A percentile compares a stretch with the other conserved stretches of the same genome.
Evolutionary conservation across 2,113 vertebrate species (phyloP).

Genomic region (Benitochromis conjunctus): DNA sequence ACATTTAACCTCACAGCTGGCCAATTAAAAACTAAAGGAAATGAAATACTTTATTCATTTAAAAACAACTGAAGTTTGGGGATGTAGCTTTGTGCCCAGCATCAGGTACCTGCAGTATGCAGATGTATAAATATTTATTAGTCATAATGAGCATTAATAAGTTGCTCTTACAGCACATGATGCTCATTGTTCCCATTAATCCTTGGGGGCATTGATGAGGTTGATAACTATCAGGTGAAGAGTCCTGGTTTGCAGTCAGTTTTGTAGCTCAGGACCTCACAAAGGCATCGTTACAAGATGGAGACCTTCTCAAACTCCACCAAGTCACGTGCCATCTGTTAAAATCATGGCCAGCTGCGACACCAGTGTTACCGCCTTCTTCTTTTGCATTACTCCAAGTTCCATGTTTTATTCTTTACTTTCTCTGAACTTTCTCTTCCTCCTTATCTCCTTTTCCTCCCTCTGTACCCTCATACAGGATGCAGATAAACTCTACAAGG

Average conservation of each 20-base stretch:
- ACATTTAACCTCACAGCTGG: background rate
- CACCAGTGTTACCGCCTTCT: background rate
- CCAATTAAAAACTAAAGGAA: background rate
- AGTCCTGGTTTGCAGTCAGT: background rate
- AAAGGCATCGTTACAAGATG: background rate
- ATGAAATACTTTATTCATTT: accelerated
- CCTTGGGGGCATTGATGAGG: background rate
- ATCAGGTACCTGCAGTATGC: background rate
- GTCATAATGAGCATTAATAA: background rate
- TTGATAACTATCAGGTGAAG: background rate
- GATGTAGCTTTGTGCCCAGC: accelerated
- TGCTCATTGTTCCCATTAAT: background rate
- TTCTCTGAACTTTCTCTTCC: background rate
- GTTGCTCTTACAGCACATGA: background rate
- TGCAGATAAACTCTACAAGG: constrained; percentile 71
- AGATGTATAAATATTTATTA: background rate
- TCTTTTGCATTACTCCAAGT: background rate
- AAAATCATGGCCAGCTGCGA: constrained; percentile 16
- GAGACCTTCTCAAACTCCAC: background rate
- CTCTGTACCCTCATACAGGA: constrained; percentile 65
- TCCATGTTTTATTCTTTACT: accelerated
- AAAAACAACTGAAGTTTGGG: background rate
- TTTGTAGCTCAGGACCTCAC: background rate
- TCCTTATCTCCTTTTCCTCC: background rate
- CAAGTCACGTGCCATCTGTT: background rate